Conservation (phyloP, 2,113 vertebrate genomes). For the Athene cunicularia region DNA sequence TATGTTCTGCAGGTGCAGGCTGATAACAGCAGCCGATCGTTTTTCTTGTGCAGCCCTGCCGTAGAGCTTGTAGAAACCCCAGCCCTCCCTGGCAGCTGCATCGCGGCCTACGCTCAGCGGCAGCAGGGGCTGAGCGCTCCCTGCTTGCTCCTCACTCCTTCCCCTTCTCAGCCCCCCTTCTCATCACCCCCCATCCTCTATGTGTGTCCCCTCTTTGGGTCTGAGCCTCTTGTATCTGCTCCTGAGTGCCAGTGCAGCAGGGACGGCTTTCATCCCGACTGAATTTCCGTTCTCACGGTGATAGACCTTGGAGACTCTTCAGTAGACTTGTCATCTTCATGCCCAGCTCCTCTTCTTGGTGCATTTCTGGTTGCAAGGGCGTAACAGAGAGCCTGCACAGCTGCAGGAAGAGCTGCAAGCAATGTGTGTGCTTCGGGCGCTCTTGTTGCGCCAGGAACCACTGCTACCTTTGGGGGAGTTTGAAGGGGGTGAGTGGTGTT, state of each 20-base stretch:
- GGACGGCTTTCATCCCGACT: accelerated
- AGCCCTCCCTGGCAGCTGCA: not conserved
- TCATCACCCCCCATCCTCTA: accelerated
- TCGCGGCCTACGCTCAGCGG: accelerated
- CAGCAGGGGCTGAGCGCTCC: not conserved
- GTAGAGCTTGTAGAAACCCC: not conserved
- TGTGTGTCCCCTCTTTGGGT: not conserved
- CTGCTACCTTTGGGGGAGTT: not conserved
- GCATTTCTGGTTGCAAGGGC: not conserved
- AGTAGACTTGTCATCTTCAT: accelerated
- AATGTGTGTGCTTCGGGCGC: not conserved
- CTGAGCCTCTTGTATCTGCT: too few relatives aligned
- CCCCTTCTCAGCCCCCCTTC: not conserved
- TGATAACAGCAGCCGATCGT: not conserved
- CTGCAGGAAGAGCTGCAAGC: not conserved
- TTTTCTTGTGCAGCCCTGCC: not conserved
- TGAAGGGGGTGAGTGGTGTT: not conserved
- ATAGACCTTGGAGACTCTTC: not conserved
- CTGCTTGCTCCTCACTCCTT: not conserved
- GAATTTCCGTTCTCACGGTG: accelerated
- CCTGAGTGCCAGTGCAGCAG: accelerated
- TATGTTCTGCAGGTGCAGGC: constrained; percentile 14
- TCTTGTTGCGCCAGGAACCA: not conserved
- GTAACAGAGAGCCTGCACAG: too few relatives aligned
- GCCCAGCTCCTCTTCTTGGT: not conserved